Conservation (phyloP, 2,113 vertebrate genomes). For the Corydoras maculifer region DNA sequence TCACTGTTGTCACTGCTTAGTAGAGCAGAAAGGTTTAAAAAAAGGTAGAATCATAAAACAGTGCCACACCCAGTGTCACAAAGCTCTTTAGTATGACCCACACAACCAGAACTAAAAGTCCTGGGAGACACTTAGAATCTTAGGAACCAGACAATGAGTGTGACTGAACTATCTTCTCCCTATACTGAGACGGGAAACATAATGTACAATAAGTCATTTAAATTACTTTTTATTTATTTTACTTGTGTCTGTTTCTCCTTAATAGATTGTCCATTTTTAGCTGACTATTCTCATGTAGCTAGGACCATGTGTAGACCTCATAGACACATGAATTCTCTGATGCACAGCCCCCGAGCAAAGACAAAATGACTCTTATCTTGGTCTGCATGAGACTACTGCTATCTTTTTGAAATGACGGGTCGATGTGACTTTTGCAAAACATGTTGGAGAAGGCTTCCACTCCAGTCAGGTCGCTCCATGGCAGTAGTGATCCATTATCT, state of each 20-base stretch:
- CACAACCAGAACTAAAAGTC: too few relatives aligned
- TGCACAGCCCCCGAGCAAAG: conserved; percentile 47
- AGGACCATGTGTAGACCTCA: conserved; percentile 11
- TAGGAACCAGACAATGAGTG: too few relatives aligned
- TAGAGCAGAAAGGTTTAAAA: too few relatives aligned
- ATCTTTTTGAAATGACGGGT: conserved; percentile 60
- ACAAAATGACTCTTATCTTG: conserved; percentile 53
- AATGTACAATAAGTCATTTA: too few relatives aligned
- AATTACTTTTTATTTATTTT: background rate
- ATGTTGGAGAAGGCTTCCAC: conserved; percentile 50
- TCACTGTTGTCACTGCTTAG: too few relatives aligned
- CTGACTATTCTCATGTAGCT: background rate
- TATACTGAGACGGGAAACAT: too few relatives aligned
- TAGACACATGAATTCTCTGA: conserved; percentile 31
- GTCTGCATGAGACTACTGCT: conserved; percentile 43
- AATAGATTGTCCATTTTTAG: background rate
- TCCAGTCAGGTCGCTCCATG: conserved; percentile 56
- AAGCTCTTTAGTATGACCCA: too few relatives aligned
- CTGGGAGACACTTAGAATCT: too few relatives aligned
- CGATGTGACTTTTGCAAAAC: conserved; percentile 45
- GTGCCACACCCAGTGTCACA: too few relatives aligned
- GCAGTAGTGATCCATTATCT: conserved; percentile 58
- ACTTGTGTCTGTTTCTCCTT: background rate
- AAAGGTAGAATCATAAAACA: too few relatives aligned
- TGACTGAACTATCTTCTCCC: too few relatives aligned